Base-by-base conservation (phyloP, 2,113 vertebrate genomes). In the Rhodinocichla rosea region DNA sequence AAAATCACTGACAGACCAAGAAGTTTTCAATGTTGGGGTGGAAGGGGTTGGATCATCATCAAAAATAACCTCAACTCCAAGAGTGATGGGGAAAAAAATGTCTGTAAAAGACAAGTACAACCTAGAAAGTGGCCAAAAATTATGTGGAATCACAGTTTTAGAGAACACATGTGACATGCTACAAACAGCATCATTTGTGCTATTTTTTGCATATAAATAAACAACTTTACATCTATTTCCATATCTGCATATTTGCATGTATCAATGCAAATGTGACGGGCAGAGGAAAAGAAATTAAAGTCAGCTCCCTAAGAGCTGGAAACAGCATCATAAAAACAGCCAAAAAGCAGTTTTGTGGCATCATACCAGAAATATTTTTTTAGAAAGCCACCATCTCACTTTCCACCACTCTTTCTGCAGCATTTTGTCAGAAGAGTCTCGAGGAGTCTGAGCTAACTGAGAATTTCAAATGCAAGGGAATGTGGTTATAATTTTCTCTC, bases 141-240 rank as follows among this genome's bases (percentile, higher is more conserved):
- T 9, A 69, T 24, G 30, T 5, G 1, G 15, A 82, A 47, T 77
- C 32, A 59, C 10, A 65, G 11, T 42, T 73, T 40, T 1, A 28
- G 7, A 62, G 28, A 63, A 24, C 0, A 2, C 0, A 1, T 7
- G 12, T 50, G 52, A 42, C 28, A 12, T 9, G 18, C 9, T 89
- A 35, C 32, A 75, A 71, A 52, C 6, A 4, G 6, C 14, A 73
- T 6, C 0, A 15, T 56, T 62, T 90, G 3, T 40, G 19, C 15
- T 64, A 24, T 33, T 63, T 33, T 64, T 60, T 40, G 39, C 2
- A 37, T 17, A 27, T 15, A 92, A 82, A 76, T 35, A 69, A 53
- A 23, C 4, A 8, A 8, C 2, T 6, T 5, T 8, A 9, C 13
- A 3, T 83, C 49, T 57, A 11, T 59, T 55, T 47, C 14, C 47